A percentile compares a stretch with the other conserved stretches of the same genome.
Conservation (phyloP, 2,113 vertebrate species). For the Callospermophilus lateralis region DNA sequence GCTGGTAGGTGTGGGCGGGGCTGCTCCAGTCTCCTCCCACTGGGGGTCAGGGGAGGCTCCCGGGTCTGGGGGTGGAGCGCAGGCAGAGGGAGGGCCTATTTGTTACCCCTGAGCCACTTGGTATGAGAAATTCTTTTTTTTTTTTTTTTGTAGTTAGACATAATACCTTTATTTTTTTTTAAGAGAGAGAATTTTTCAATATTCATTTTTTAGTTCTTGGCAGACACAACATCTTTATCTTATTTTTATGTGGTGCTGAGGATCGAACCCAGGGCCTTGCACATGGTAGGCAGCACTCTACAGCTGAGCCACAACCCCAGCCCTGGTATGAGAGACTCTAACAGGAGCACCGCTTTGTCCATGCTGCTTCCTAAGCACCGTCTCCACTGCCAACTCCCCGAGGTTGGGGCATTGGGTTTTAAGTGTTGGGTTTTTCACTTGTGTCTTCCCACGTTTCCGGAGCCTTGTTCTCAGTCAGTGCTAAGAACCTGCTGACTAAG, state of each 20-base stretch:
- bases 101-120: constrained; percentile 70
- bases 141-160: too few species aligned
- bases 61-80: background rate
- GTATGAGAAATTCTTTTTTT: background rate
- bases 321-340: too few species aligned
- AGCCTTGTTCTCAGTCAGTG: background rate
- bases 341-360: background rate
- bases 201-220: too few species aligned
- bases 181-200: too few species aligned
- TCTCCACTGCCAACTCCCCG: background rate
- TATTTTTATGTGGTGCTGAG: too few species aligned
- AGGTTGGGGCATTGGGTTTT: background rate
- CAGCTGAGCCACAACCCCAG: too few species aligned
- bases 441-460: background rate
- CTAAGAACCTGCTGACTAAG: background rate
- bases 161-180: too few species aligned
- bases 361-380: constrained; percentile 41
- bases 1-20: background rate
- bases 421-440: background rate
- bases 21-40: background rate
- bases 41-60: background rate
- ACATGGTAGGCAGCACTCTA: too few species aligned
- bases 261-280: too few species aligned
- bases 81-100: constrained; percentile 75
- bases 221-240: too few species aligned